These are phyloP conservation scores for Clanis bilineata DNA, from an alignment of 2,888 invertebrate species.

Conservation along the genomic window DNA sequence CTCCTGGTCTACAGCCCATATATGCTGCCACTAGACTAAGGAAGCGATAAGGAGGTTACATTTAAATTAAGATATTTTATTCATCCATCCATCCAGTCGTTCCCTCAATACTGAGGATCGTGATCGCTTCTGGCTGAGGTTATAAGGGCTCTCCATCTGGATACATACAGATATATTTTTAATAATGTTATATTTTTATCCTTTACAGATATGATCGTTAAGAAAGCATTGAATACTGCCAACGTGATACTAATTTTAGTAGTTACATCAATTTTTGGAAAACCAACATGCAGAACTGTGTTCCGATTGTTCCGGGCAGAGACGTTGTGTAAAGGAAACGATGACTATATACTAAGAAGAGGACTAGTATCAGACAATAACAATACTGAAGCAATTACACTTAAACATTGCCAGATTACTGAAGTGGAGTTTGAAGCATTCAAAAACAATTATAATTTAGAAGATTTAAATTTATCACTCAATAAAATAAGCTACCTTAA, in stretches of 20 bases:
- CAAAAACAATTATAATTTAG: constrained; percentile 30
- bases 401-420: constrained; percentile 42
- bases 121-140: too few species aligned
- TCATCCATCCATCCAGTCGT: too few species aligned
- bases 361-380: constrained; percentile 47
- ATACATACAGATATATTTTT: constrained; percentile 24
- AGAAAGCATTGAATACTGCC: not conserved
- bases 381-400: constrained; percentile 34
- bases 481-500: constrained; percentile 37
- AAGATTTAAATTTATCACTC: constrained; percentile 36
- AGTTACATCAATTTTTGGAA: constrained; percentile 23
- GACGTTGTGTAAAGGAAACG: constrained; percentile 33
- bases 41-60: too few species aligned
- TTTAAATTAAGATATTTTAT: too few species aligned
- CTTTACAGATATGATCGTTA: not conserved
- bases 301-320: constrained; percentile 25
- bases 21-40: too few species aligned
- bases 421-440: constrained; percentile 38
- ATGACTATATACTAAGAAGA: constrained; percentile 38
- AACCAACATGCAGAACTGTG: constrained; percentile 33
- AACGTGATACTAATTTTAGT: constrained; percentile 16
- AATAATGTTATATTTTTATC: too few species aligned
- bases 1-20: too few species aligned
- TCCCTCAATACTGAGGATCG: too few species aligned
- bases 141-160: too few species aligned